Conservation (phyloP, 2,113 vertebrate species). For the Eulemur macaco region DNA sequence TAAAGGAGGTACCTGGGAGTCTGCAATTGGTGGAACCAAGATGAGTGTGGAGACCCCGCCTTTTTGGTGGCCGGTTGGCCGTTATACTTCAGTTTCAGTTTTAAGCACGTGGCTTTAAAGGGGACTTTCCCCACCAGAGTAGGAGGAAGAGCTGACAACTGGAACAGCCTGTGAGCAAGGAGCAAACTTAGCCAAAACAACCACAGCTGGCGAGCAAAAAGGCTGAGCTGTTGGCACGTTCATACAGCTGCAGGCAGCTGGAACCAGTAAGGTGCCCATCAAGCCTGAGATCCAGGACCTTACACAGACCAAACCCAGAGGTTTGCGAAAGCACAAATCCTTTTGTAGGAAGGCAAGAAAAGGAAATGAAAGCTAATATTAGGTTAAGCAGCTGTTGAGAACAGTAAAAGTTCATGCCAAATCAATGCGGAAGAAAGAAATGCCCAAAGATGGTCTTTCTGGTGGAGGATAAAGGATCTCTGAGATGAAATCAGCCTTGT, state of each 20-base stretch:
- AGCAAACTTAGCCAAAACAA: not conserved
- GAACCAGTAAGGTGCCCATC: not conserved
- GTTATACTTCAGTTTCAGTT: conserved; percentile 64
- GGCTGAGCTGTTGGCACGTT: not conserved
- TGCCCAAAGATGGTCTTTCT: not conserved
- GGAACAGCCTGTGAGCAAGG: not conserved
- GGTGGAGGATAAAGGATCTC: not conserved
- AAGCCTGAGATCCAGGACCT: not conserved
- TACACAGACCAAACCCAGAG: not conserved
- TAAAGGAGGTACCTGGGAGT: not conserved
- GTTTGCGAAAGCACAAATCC: not conserved
- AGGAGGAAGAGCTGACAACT: not conserved
- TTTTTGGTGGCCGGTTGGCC: not conserved
- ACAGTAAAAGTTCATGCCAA: not conserved
- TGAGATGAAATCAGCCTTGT: not conserved
- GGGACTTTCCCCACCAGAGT: conserved; percentile 37
- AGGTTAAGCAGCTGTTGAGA: not conserved
- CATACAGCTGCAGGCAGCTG: not conserved
- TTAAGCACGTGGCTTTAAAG: conserved; percentile 42
- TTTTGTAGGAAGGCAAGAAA: not conserved
- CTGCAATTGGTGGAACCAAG: too few relatives aligned
- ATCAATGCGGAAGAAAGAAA: not conserved
- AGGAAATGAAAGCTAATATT: conserved; percentile 7
- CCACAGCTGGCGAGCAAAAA: not conserved
- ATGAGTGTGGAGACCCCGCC: not conserved